Evolutionary conservation across 1,140 invertebrate species (phyloP).

Genomic region (Thaumatotibia leucotreta): DNA sequence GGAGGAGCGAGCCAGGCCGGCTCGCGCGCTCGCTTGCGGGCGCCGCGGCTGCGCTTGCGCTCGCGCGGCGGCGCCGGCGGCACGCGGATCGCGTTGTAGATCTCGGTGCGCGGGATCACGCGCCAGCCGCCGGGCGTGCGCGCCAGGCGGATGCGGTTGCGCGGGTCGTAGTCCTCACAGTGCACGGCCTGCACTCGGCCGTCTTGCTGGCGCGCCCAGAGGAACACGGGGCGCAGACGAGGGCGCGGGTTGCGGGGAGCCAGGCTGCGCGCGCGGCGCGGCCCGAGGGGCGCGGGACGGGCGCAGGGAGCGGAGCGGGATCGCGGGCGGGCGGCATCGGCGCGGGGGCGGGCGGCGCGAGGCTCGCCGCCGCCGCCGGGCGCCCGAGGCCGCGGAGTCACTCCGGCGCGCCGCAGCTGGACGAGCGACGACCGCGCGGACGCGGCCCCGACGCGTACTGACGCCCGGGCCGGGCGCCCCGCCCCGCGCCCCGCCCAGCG

Average conservation of each 20-base stretch:
- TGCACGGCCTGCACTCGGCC: slow-evolving; percentile 87
- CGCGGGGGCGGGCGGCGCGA: slow-evolving; percentile 57
- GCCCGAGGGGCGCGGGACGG: slow-evolving; percentile 26
- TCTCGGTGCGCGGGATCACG: slow-evolving; percentile 86
- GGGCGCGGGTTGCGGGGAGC: slow-evolving; percentile 31
- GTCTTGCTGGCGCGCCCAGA: slow-evolving; percentile 87
- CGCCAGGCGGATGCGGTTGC: slow-evolving; percentile 87
- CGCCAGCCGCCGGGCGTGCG: slow-evolving; percentile 88
- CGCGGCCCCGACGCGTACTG: slow-evolving; percentile 59
- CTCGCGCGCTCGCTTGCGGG: slow-evolving; percentile 25
- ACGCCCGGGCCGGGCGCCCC: slow-evolving; percentile 30
- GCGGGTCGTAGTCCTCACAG: slow-evolving; percentile 90
- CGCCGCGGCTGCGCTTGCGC: slow-evolving; percentile 37
- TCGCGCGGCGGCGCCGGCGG: slow-evolving; percentile 44
- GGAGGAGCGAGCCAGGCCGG: slow-evolving; percentile 58
- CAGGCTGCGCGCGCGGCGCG: slow-evolving; percentile 42
- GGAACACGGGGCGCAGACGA: slow-evolving; percentile 81
- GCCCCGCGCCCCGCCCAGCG: slow-evolving; percentile 50
- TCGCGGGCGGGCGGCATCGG: slow-evolving; percentile 42
- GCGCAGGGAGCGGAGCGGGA: slow-evolving; percentile 31
- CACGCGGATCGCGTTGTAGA: slow-evolving; percentile 78
- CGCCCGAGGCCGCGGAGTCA: slow-evolving; percentile 42
- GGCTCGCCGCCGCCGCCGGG: slow-evolving; percentile 62
- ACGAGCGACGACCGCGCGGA: slow-evolving; percentile 60
- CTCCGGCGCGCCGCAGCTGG: slow-evolving; percentile 49